phyloP scores from a whole-genome alignment of 2,113 vertebrate genomes.

The Bothrops jararaca region DNA sequence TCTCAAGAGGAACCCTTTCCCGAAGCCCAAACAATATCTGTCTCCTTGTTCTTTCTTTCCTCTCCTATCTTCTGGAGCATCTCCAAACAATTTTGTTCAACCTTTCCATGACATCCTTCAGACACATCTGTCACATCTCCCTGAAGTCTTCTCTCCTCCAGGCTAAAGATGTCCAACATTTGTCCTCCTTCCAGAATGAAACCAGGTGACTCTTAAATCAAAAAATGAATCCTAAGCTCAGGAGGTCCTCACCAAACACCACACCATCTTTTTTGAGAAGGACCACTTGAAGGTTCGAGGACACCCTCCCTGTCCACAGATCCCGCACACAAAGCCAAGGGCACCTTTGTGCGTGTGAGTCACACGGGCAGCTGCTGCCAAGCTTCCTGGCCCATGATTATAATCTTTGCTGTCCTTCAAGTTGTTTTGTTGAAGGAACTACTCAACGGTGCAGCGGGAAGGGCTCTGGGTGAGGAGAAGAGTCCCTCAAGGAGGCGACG shows the following conservation, averaged over 20 bases:
- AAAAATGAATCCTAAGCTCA: background rate
- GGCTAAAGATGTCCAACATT: background rate
- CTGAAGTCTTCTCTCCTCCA: background rate
- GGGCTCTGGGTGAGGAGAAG: too few relatives aligned
- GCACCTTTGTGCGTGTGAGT: slow-evolving; percentile 10
- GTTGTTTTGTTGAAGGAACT: background rate
- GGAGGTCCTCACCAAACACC: background rate
- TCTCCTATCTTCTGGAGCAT: background rate
- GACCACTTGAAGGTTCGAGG: background rate
- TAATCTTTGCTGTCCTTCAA: background rate
- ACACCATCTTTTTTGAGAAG: background rate
- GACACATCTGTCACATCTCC: background rate
- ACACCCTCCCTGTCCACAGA: background rate
- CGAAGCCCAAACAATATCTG: background rate
- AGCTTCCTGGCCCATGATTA: rapidly evolving
- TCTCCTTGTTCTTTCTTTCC: background rate
- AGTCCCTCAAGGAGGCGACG: background rate
- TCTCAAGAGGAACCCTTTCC: background rate
- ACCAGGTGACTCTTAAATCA: background rate
- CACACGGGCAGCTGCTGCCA: background rate
- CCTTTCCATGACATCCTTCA: background rate
- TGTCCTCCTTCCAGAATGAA: background rate
- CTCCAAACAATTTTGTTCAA: background rate
- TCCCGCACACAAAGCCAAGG: slow-evolving; percentile 20
- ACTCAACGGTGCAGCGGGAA: background rate